phyloP scores from a whole-genome alignment of 2,113 vertebrate species.

The Phodopus roborovskii region DNA sequence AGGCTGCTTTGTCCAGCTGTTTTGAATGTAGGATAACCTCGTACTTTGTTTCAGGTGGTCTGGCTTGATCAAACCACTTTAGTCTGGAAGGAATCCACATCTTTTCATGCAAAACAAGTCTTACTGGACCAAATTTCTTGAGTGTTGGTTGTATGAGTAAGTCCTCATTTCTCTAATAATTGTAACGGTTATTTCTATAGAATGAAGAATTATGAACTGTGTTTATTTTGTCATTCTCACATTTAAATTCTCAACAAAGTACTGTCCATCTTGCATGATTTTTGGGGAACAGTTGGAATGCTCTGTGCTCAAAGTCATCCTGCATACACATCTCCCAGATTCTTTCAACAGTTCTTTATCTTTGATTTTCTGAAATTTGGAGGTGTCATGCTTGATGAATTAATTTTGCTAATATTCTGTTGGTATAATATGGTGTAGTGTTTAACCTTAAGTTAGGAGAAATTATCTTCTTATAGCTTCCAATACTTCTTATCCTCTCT shows the following conservation, averaged over 20 bases:
- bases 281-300: not conserved
- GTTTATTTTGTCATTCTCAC: not conserved
- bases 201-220: not conserved
- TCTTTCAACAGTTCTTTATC: not conserved
- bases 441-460: not conserved
- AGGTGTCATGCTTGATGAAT: not conserved
- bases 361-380: not conserved
- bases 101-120: not conserved
- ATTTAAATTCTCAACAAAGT: not conserved
- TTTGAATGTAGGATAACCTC: too few relatives aligned
- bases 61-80: too few relatives aligned
- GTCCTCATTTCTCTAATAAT: not conserved
- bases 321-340: not conserved
- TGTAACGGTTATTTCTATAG: not conserved
- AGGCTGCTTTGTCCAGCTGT: too few relatives aligned
- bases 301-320: not conserved
- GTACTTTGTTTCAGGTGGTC: too few relatives aligned
- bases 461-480: not conserved
- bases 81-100: too few relatives aligned
- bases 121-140: not conserved
- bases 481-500: not conserved
- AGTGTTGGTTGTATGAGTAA: not conserved
- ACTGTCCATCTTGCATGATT: not conserved
- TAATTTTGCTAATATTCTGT: not conserved
- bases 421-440: not conserved